phyloP scores from a whole-genome alignment of 2,113 vertebrate species.

The Ahaetulla prasina region DNA sequence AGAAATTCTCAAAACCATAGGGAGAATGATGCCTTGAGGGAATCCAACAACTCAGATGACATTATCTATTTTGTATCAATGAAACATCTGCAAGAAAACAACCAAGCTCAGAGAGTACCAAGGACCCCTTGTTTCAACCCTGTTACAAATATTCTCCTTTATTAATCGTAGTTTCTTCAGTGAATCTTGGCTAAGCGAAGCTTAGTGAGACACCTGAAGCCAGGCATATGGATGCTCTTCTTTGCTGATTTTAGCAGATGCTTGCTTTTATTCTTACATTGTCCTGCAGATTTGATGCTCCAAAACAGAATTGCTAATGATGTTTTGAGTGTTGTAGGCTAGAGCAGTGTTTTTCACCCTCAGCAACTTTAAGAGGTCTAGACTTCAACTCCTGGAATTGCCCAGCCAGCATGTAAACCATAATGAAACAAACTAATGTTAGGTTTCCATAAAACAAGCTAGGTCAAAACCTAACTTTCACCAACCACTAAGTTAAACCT shows the following conservation, averaged over 20 bases:
- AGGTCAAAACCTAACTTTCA: background rate
- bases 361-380: no score
- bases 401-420: no score
- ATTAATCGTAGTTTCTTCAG: background rate
- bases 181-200: background rate
- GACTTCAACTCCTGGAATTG: no score
- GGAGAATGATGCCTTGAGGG: background rate
- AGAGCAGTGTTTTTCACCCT: no score
- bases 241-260: background rate
- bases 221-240: background rate
- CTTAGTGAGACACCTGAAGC: background rate
- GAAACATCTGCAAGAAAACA: background rate
- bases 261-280: background rate
- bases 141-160: background rate
- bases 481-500: background rate
- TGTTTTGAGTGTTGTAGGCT: background rate
- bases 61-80: background rate
- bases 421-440: no score
- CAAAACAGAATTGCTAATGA: background rate
- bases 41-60: background rate
- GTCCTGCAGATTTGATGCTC: background rate
- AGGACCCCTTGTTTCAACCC: no score
- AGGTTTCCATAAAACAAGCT: background rate
- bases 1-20: background rate
- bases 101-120: background rate